Base-by-base conservation (phyloP, 2,888 invertebrate species). In the Eumacrocentrus americanus region DNA sequence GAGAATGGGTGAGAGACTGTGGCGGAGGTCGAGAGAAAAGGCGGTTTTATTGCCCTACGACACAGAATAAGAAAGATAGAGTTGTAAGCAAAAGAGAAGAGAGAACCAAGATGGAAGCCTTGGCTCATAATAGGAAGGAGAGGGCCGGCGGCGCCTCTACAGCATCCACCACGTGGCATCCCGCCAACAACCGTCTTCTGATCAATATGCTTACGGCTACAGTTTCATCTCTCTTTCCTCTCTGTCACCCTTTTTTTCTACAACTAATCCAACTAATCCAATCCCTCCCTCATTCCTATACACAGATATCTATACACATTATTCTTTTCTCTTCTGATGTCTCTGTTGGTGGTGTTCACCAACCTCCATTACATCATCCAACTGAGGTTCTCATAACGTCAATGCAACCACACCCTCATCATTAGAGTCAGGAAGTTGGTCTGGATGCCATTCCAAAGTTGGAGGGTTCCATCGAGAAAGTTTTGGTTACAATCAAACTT, bases 121-220 rank as follows among this genome's bases (percentile, higher is more conserved):
- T 78, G 80, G 80, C 74, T 78, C 79, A 79, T 80, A 80, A 80
- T 77, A 77, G 74, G 75, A 75, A 29, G 74, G 73, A 77, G 79
- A 78, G 76, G 70, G n/a, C 75, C 76, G 78, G 78, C 79, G 78
- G 76, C 70, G 67, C 47, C 54, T 58, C 53, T 50, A 52, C 47
- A 59, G 58, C 58, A 60, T 60, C 48, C 63, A 66, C 79, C 78
- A 79, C 78, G 80, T 80, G 80, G 80, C 80, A 80, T 79, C 72
- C 75, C 76, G 80, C 80, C 80, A 80, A 80, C 79, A 79, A 79
- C 78, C 73, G 78, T 77, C 79, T 78, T 75, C 78, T 80, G 80
- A 80, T 80, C 80, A 80, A 80, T 80, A 80, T 80, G 80, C 80
- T 80, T 78, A 71, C 73, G 71, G 66, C 73, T 70, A 70, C 67